Evolutionary conservation across 2,113 vertebrate species (phyloP), one percentile per base, ranked within the genome.

Genomic region (Takifugu bimaculatus): DNA sequence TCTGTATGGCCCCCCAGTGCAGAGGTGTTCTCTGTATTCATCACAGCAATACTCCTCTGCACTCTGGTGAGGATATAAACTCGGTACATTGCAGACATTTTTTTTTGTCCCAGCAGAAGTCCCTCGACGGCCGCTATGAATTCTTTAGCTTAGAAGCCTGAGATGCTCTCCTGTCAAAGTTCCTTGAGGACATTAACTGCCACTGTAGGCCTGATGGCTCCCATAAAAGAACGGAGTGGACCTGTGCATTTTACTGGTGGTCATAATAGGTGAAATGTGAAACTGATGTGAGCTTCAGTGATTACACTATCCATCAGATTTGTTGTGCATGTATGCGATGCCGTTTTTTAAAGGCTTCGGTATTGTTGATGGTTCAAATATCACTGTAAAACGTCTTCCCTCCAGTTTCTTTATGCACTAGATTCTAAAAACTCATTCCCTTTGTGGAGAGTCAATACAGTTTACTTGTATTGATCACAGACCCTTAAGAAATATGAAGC

Each of bases 401-500:
- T 80, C 77, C 60, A 50, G 47, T 68, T 81, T 80, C 63, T 58
- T 28, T 68, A 48, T 35, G 25, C 63, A 60, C 52, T 42, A 62
- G 27, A 80, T 82, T 72, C 83, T 84, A 79, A 84, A 61, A 47
- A 61, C 35, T 51, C 67, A 70, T 76, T 69, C 53, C 56, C 50
- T 57, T 69, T 6, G 7, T 57, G 44, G 45, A 6, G 58, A 70
- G 73, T 78, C 84, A 78, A 82, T 87, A 51, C 65, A 81, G 68
- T 82, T 79, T 61, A 73, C 72, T 76, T 55, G 57, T 65, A 78
- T 63, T 68, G 72, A 83, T 77, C 79, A 49, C 44, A 70, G 57
- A 57, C 68, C 62, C 58, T 63, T 57, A 72, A 64, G 56, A 78
- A 74, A 79, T 58, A 58, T 51, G 62, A 71, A 58, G 63, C 75